These are phyloP conservation scores for Petrolisthes manimaculis DNA, from an alignment of 2,888 invertebrate genomes.

Conservation along the genomic window DNA sequence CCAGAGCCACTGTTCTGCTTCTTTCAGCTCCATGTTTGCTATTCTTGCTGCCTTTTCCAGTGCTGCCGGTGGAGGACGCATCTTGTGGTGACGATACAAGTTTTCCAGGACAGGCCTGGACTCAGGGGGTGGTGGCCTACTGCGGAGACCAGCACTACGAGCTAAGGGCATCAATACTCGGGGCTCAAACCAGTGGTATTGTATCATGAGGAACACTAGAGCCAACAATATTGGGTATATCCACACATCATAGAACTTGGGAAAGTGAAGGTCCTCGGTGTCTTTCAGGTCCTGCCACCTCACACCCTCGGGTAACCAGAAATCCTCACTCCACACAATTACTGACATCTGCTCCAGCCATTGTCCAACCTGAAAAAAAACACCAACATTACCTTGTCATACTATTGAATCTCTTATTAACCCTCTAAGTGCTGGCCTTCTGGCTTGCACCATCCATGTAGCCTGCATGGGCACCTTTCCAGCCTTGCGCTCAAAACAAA, in stretches of 20 bases:
- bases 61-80: background rate
- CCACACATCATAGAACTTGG: conserved; percentile 39
- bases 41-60: conserved; percentile 2
- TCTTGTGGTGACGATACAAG: background rate
- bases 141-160: background rate
- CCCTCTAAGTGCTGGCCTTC: no score
- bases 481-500: no score
- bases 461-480: background rate
- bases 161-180: conserved; percentile 34
- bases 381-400: background rate
- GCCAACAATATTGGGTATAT: conserved; percentile 38
- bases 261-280: conserved; percentile 24
- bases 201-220: conserved; percentile 16
- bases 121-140: conserved; percentile 13
- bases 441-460: no score
- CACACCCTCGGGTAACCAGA: conserved; percentile 69
- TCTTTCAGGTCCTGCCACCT: conserved; percentile 43
- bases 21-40: conserved; percentile 4
- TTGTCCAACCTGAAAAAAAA: conserved; percentile 17
- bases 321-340: conserved; percentile 83
- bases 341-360: conserved; percentile 71
- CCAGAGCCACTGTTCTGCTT: conserved; percentile 44
- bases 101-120: conserved; percentile 20
- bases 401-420: no score
- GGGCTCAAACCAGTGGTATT: conserved; percentile 30